Evolutionary conservation across 2,797 vertebrate species (phyloP).

Genomic region (Notolepis coatsorum): DNA sequence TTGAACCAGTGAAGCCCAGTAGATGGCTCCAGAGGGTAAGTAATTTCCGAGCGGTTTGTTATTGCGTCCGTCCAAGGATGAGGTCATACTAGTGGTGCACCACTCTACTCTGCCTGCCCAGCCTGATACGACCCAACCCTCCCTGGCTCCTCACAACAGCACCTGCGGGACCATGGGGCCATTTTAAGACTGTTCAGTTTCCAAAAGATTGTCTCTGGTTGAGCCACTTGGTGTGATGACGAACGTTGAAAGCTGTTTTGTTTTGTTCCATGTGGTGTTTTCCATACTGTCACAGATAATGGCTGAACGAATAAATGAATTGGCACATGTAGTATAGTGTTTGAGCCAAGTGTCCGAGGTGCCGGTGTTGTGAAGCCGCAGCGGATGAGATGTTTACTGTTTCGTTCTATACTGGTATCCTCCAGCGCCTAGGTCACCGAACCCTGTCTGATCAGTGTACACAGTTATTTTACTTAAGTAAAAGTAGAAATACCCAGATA

Average conservation of each 20-base stretch:
- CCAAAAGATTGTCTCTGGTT: neutral
- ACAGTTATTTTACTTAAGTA: too few species aligned
- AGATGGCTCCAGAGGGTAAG: conserved; percentile 73
- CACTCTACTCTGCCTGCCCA: conserved; percentile 54
- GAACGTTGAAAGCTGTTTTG: neutral
- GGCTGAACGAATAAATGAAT: too few species aligned
- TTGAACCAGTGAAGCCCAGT: conserved; percentile 30
- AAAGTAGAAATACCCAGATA: conserved; percentile 29
- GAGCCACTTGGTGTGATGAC: neutral
- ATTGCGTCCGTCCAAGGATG: conserved; percentile 61
- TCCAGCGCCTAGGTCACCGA: too few species aligned
- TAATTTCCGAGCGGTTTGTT: conserved; percentile 30
- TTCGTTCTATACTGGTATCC: too few species aligned
- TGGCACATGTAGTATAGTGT: conserved; percentile 17
- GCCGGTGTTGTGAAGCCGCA: conserved; percentile 9
- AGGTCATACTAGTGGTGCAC: conserved; percentile 75
- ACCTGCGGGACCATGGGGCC: conserved; percentile 8
- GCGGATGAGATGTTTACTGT: too few species aligned
- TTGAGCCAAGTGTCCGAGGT: conserved; percentile 20
- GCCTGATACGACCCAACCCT: conserved; percentile 40
- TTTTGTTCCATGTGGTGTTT: neutral
- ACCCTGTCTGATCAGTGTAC: too few species aligned
- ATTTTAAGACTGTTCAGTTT: too few species aligned
- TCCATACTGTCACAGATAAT: neutral
- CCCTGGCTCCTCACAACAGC: conserved; percentile 21